Evolutionary conservation across 1,140 invertebrate genomes (phyloP), one percentile per base, ranked within the genome.

Genomic region (Scaptomyza graminum): DNA sequence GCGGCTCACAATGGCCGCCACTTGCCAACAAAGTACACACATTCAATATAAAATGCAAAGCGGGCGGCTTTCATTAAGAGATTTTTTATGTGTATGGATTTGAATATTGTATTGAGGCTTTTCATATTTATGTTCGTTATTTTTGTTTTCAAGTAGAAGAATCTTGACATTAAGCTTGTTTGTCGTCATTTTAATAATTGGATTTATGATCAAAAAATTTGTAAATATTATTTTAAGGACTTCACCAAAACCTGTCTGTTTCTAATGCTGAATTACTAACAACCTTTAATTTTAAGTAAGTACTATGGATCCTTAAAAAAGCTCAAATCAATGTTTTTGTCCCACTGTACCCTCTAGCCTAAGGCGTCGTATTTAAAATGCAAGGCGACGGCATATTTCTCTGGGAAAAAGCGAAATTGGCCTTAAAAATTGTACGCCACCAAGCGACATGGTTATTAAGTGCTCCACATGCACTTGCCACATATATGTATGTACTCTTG

Each of bases 381-480:
- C 78, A 72, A 78, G 82, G 82, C 70, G 34, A 49, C 44, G 57
- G 65, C 76, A 79, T 82, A 87, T 78, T 87, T 87, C 61, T 75
- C 50, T 70, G 69, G 71, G 56, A 59, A 69, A 78, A 79, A 34
- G 31, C 78, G 61, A 87, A 87, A 82, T 87, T 87, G 79, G 71
- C 78, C 74, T 78, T 76, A 82, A 87, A 82, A 87, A 79, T 82
- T 78, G 82, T 81, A 72, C 39, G 60, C 60, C 70, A 34, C 61
- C 61, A 70, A 71, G 60, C 52, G 77, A 68, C 56, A 60, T 79
- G 74, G 59, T 72, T 85, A 84, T 85, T 85, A 85, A 85, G 81
- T 71, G 69, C 70, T 82, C 52, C 64, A 64, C 59, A 55, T 78
- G 56, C 51, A 50, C 61, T 51, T 39, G 15, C 44, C 44, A 64